Evolutionary conservation across 2,797 vertebrate genomes (phyloP), one percentile per base, ranked within the genome.

Genomic region (Emydoidea blandingii): DNA sequence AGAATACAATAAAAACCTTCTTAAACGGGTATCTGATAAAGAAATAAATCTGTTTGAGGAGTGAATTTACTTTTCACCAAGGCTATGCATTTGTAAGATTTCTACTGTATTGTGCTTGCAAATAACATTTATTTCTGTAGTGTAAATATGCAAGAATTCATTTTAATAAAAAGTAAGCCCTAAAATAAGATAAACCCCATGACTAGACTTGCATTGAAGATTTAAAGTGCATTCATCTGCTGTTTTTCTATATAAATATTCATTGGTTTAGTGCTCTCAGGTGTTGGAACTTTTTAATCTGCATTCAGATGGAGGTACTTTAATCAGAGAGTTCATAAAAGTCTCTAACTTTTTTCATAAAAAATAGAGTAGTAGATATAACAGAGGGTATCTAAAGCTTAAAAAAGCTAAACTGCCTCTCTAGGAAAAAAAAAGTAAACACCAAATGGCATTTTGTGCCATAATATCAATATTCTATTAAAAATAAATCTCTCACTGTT

Each of bases 291-390:
- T 98, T 98, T 72, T 98, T 98, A 98, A 98, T 98, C 98, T 98
- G 98, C 98, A 98, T 98, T 98, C 98, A 98, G 98, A 98, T 98
- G 96, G 98, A 98, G 97, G 97, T 96, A 96, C 98, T 98, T 98
- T 98, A 98, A 98, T 98, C 98, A 98, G 98, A 95, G 96, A 98
- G 98, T 98, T 98, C 98, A 98, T 98, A 98, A 98, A 98, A 98
- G 97, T 98, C 98, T 97, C 91, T 84, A 97, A 98, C 96, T 97
- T 93, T 92, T 94, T 96, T 96, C 89, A 94, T 96, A 90, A 97
- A 95, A 97, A 91, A 97, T 93, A 96, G 95, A 97, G 94, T 94
- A 94, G 94, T 94, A 96, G 97, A 92, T 96, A 96, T 97, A 98
- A 96, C 95, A 97, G 96, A 97, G 95, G 83, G 90, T 92, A 97